Base-by-base conservation (phyloP, 2,797 vertebrate genomes). In the Peromyscus aztecus region DNA sequence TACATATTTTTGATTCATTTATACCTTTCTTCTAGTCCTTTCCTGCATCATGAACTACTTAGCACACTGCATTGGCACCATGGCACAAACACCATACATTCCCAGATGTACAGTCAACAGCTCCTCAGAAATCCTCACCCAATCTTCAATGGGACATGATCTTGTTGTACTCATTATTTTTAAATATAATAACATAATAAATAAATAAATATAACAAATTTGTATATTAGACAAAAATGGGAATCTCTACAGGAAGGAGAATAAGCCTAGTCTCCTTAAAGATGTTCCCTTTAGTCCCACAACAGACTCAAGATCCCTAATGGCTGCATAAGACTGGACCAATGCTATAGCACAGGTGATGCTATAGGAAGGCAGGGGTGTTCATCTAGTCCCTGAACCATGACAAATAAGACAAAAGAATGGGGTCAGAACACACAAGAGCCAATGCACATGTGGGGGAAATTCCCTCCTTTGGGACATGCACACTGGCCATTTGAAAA, bases 161-260 rank as follows among this genome's bases (percentile, higher is more conserved):
- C 81, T 91, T 78, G 9, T 34, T 67, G 1, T 37, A 46, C 31
- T 59, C n/a, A 65, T 89, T 65, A 78, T 73, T 49, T 94, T 81
- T 80, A 23, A 16, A 69, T 77, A 55, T 14, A 43, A 43, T 43
- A 43, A 43, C 43, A 43, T 43, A 43, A 43, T 43, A 43, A 43
- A 6, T 43, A 43, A 43, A 43, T 43, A 43, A 43, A 40, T 40
- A 40, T 49, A 46, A 76, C 63, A 27, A 57, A 46, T 90, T 85
- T 90, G 2, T 73, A 37, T 94, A 83, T 95, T n/a, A 75, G 57
- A 71, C n/a, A 61, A 86, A 86, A 43, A 37, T 4, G 93, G 24
- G 37, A 46, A 5, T 43, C 46, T 65, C 57, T 81, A 78, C 43
- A 83, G 17, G 7, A 61, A 52, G 52, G 52, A 52, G 85, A 52